A percentile compares a stretch with the other conserved stretches of the same genome.
Conservation (phyloP, 2,113 vertebrate genomes). For the Prolemur simus region DNA sequence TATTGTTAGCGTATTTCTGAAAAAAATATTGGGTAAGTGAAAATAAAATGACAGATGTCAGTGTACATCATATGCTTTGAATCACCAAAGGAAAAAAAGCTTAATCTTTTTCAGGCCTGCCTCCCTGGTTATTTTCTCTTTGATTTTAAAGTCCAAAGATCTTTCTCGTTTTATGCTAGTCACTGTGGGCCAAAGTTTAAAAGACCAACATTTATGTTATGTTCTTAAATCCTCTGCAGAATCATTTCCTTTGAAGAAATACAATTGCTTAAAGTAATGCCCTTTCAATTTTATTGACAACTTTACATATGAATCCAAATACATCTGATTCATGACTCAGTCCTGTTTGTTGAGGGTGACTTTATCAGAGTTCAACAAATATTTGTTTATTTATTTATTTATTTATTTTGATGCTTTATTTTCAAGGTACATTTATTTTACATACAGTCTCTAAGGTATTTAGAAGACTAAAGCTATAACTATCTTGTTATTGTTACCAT, state of each 20-base stretch:
- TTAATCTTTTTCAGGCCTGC: not conserved
- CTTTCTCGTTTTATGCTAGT: not conserved
- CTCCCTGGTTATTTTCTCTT: not conserved
- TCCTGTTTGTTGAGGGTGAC: not conserved
- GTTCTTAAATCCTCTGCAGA: not conserved
- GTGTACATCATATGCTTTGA: not conserved
- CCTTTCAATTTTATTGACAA: not conserved
- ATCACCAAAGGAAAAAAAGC: not conserved
- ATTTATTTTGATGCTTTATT: not conserved
- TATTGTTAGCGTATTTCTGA: not conserved
- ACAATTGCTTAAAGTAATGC: not conserved
- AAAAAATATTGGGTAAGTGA: not conserved
- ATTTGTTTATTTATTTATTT: not conserved
- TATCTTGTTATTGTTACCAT: not conserved
- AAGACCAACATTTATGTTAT: not conserved
- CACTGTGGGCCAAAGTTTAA: not conserved
- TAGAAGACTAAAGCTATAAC: slow-evolving; percentile 19
- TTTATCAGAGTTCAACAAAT: not conserved
- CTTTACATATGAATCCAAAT: not conserved
- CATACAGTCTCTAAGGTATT: not conserved
- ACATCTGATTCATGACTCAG: not conserved
- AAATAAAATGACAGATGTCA: not conserved
- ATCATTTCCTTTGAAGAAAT: slow-evolving; percentile 31
- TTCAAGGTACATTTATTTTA: slow-evolving; percentile 37
- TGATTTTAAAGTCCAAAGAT: not conserved